phyloP scores from a whole-genome alignment of 2,113 vertebrate genomes.

The Eurypyga helias region DNA sequence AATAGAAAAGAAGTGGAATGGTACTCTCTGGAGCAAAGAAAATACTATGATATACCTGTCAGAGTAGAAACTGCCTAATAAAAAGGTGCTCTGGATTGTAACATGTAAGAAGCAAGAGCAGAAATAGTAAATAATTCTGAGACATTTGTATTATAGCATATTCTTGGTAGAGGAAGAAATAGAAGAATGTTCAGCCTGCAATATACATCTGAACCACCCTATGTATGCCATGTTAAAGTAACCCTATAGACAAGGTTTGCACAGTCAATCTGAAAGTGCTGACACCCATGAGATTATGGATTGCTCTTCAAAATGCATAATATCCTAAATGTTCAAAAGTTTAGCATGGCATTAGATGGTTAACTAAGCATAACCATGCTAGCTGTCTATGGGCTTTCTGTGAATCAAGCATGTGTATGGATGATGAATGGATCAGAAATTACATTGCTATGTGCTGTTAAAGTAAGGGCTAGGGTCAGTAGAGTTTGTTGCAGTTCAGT shows the following conservation, averaged over 20 bases:
- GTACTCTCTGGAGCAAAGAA: background rate
- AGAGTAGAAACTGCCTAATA: background rate
- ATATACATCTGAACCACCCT: background rate
- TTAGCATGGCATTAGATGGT: background rate
- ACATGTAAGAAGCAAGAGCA: background rate
- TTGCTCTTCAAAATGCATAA: background rate
- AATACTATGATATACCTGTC: background rate
- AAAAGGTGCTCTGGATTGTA: background rate
- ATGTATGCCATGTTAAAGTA: background rate
- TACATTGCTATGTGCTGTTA: background rate
- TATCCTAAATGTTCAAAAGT: background rate
- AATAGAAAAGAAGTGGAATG: background rate
- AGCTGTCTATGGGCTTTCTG: background rate
- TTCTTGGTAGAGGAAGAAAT: background rate
- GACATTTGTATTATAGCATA: background rate
- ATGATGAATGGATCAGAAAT: background rate
- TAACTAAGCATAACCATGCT: background rate
- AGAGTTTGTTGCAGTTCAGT: background rate
- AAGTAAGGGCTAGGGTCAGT: background rate
- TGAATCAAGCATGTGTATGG: background rate
- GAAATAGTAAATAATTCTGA: background rate
- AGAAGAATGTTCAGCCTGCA: background rate
- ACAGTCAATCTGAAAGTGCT: background rate
- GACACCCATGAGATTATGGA: background rate
- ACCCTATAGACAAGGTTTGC: background rate